These are phyloP conservation scores for Escarpia spicata DNA, from an alignment of 2,888 invertebrate genomes.

Conservation along the genomic window DNA sequence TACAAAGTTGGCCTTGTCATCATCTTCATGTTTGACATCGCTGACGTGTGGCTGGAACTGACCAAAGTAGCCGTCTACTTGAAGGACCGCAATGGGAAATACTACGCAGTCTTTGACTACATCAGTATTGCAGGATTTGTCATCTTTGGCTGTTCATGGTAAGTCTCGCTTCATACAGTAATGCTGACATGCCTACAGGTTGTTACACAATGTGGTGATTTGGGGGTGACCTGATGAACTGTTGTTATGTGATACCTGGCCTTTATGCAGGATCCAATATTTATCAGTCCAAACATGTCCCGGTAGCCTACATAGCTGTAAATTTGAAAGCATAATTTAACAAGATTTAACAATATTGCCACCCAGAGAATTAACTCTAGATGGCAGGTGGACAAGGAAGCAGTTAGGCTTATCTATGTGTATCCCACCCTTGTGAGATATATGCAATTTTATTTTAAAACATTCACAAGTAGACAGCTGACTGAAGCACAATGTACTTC, in stretches of 20 bases:
- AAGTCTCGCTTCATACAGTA: conserved; percentile 8
- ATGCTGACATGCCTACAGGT: background rate
- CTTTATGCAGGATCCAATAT: no score
- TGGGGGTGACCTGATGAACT: background rate
- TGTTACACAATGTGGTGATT: background rate
- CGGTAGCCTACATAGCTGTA: no score
- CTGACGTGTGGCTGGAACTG: conserved; percentile 51
- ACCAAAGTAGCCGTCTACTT: conserved; percentile 50
- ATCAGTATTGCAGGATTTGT: conserved; percentile 46
- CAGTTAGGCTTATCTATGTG: no score
- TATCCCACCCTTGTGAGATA: no score
- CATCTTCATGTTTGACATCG: conserved; percentile 51
- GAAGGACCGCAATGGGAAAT: conserved; percentile 46
- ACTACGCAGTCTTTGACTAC: conserved; percentile 42
- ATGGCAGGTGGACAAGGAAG: no score
- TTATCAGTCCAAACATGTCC: no score
- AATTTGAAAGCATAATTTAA: no score
- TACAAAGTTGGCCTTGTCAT: conserved; percentile 51
- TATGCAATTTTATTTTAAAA: no score
- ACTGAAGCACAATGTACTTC: no score
- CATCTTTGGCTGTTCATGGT: conserved; percentile 48
- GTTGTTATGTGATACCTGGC: background rate
- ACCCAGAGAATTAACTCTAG: no score
- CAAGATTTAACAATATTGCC: no score
- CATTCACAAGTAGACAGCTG: no score